These are phyloP conservation scores for Notocelia uddmanniana DNA, from an alignment of 2,888 invertebrate species.

Conservation along the genomic window DNA sequence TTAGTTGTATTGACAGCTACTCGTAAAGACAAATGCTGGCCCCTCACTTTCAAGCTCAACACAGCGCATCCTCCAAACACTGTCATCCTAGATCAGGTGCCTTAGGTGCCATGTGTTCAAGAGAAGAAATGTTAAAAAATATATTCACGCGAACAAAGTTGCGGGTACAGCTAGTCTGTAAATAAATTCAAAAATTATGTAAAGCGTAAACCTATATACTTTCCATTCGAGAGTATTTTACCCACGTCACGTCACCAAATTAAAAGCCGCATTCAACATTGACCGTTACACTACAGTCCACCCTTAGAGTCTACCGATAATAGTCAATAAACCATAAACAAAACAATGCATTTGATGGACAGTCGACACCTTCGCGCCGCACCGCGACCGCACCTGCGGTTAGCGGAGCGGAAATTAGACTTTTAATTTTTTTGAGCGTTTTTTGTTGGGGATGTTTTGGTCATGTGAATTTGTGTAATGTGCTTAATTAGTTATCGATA, in stretches of 20 bases:
- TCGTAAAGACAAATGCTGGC: no score
- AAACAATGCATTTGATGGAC: background rate
- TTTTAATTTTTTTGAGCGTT: conserved; percentile 12
- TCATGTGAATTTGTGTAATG: background rate
- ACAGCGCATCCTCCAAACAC: no score
- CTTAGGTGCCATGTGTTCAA: no score
- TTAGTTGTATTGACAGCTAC: no score
- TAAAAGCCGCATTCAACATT: background rate
- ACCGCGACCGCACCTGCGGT: conserved; percentile 4
- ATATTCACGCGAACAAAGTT: no score
- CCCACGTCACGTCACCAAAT: background rate
- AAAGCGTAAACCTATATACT: no score
- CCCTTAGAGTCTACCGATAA: conserved; percentile 10
- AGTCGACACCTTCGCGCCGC: background rate
- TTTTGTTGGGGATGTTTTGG: background rate
- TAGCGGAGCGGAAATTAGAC: conserved; percentile 25
- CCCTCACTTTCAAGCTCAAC: no score
- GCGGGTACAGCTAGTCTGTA: no score
- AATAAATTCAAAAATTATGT: no score
- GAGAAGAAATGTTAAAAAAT: no score
- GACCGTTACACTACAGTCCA: conserved; percentile 4
- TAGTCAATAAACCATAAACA: conserved; percentile 16
- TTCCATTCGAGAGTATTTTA: background rate
- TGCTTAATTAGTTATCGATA: conserved; percentile 11
- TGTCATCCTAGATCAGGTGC: no score